Evolutionary conservation across 2,888 invertebrate species (phyloP).

Genomic region (Phanerotoma sp.): DNA sequence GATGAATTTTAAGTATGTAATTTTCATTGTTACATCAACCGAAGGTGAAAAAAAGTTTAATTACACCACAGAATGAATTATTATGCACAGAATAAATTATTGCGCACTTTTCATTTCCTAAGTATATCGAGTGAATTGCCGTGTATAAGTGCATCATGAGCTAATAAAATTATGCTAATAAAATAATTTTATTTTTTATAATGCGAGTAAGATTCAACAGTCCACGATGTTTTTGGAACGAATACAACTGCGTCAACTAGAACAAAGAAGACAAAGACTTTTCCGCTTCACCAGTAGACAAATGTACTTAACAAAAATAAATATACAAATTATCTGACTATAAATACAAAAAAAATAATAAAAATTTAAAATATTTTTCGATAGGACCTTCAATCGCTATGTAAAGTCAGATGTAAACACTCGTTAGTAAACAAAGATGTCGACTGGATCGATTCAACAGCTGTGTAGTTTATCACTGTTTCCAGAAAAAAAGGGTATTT

Average conservation of each 20-base stretch:
- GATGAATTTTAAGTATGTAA: too few relatives aligned
- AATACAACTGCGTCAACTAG: not conserved
- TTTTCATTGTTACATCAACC: not conserved
- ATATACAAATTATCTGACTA: too few relatives aligned
- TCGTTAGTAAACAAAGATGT: slow-evolving; percentile 49
- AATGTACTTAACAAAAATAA: too few relatives aligned
- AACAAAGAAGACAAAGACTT: slow-evolving; percentile 8
- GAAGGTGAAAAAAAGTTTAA: not conserved
- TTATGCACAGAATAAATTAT: not conserved
- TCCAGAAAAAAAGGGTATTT: not conserved
- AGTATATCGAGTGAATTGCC: too few relatives aligned
- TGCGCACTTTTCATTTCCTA: too few relatives aligned
- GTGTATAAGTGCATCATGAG: too few relatives aligned
- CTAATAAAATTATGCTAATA: too few relatives aligned
- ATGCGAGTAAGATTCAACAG: not conserved
- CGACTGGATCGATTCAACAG: slow-evolving; percentile 48
- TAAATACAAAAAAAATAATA: too few relatives aligned
- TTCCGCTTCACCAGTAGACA: not conserved
- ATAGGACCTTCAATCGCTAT: not conserved
- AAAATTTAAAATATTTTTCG: not conserved
- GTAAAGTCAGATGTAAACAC: slow-evolving; percentile 30
- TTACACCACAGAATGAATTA: not conserved
- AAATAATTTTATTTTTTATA: not conserved
- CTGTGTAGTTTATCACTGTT: slow-evolving; percentile 37
- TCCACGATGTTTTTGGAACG: slow-evolving; percentile 1